Conservation (phyloP, 2,888 invertebrate genomes). For the Prostheceraeus crozeri region DNA sequence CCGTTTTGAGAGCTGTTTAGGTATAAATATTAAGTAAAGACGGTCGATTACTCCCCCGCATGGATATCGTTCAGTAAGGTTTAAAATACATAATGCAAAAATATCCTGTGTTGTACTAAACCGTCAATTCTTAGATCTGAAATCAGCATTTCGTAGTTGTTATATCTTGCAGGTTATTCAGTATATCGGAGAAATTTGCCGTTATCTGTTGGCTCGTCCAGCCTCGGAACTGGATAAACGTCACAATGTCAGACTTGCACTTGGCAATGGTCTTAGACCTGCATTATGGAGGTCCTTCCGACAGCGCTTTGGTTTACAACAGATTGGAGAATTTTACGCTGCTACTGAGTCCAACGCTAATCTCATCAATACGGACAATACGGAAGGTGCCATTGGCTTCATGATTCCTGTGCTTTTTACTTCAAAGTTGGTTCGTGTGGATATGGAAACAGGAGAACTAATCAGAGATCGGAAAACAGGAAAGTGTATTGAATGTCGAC, state of each 20-base stretch:
- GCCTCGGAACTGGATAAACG: constrained; percentile 53
- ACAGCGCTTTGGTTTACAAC: constrained; percentile 72
- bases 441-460: constrained; percentile 79
- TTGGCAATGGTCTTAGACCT: constrained; percentile 85
- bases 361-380: constrained; percentile 85
- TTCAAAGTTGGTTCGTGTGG: constrained; percentile 81
- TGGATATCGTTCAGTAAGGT: too few species aligned
- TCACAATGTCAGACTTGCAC: constrained; percentile 65
- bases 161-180: constrained; percentile 50
- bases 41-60: too few species aligned
- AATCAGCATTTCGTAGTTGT: too few species aligned
- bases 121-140: too few species aligned
- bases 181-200: constrained; percentile 61
- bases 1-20: too few species aligned
- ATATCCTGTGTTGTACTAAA: too few species aligned
- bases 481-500: constrained; percentile 72
- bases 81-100: too few species aligned
- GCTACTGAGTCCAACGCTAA: constrained; percentile 97
- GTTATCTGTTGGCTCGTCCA: constrained; percentile 60
- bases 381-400: constrained; percentile 78
- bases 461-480: constrained; percentile 72
- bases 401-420: constrained; percentile 80
- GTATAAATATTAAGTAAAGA: too few species aligned
- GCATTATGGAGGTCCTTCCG: constrained; percentile 87
- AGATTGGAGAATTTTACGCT: constrained; percentile 87